Evolutionary conservation across 2,888 invertebrate species (phyloP).

Genomic region (Meganola albula): DNA sequence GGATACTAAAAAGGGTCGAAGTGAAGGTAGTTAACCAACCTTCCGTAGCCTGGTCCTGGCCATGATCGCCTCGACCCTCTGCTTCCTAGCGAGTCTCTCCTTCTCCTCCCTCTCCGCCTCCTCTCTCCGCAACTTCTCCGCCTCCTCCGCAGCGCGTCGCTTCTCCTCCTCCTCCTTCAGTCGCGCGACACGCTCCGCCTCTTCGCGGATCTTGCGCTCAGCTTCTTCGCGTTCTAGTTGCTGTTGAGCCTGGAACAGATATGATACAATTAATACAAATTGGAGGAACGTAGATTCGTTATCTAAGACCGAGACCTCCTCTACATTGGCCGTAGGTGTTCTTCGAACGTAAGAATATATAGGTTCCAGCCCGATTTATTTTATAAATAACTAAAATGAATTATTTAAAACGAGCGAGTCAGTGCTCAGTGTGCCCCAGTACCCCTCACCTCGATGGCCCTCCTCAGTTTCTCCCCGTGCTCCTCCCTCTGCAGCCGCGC

Average conservation of each 20-base stretch:
- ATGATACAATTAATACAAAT: not conserved
- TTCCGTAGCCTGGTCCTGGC: slow-evolving; percentile 84
- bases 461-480: slow-evolving; percentile 91
- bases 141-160: slow-evolving; percentile 88
- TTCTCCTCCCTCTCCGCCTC: slow-evolving; percentile 93
- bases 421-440: no score
- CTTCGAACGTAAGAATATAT: no score
- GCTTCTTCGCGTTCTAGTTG: slow-evolving; percentile 81
- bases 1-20: no score
- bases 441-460: slow-evolving; percentile 87
- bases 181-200: slow-evolving; percentile 81
- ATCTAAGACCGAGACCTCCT: not conserved
- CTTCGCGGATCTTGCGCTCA: slow-evolving; percentile 85
- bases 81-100: slow-evolving; percentile 91
- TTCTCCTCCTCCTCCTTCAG: slow-evolving; percentile 84
- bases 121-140: slow-evolving; percentile 88
- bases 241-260: slow-evolving; percentile 60
- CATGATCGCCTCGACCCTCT: slow-evolving; percentile 96
- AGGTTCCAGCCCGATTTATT: no score
- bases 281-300: not conserved
- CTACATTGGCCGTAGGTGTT: no score
- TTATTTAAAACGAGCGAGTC: no score
- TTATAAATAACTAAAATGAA: no score
- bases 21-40: no score
- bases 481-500: slow-evolving; percentile 87